phyloP scores from a whole-genome alignment of 2,888 invertebrate species.

The Bellardia bayeri region DNA sequence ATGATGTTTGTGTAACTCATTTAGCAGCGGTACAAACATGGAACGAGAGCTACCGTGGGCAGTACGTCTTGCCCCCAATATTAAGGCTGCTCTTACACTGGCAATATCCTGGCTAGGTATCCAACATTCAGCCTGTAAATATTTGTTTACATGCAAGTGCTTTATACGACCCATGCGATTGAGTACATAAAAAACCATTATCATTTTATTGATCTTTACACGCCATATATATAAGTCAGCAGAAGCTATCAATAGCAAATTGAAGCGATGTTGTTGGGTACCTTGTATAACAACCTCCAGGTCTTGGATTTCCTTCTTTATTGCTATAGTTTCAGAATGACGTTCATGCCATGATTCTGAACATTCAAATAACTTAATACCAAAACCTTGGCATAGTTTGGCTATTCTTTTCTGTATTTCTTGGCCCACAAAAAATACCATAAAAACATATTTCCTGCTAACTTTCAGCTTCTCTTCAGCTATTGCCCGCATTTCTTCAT shows the following conservation, averaged over 20 bases:
- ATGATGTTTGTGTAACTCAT: conserved; percentile 84
- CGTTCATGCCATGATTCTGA: conserved; percentile 90
- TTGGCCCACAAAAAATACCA: conserved; percentile 91
- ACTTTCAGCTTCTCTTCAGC: not conserved
- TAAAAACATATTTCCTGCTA: conserved; percentile 91
- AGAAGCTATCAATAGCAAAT: conserved; percentile 85
- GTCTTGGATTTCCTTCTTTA: conserved; percentile 90
- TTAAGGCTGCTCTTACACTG: conserved; percentile 90
- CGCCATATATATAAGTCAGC: conserved; percentile 87
- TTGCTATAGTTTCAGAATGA: conserved; percentile 89
- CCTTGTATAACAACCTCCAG: conserved; percentile 89
- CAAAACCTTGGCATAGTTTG: conserved; percentile 93
- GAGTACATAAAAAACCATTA: conserved; percentile 94
- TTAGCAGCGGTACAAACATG: conserved; percentile 92
- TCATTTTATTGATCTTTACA: conserved; percentile 91
- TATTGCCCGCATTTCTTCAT: conserved; percentile 79
- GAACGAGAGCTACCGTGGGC: conserved; percentile 87
- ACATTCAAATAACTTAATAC: conserved; percentile 93
- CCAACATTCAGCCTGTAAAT: conserved; percentile 95
- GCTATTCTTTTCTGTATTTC: conserved; percentile 90
- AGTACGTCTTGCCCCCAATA: conserved; percentile 90
- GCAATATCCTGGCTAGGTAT: conserved; percentile 89
- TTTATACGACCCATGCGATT: conserved; percentile 95
- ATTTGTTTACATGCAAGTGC: conserved; percentile 87
- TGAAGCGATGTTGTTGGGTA: conserved; percentile 90